These are phyloP conservation scores for Melangyna quadrimaculata DNA, from an alignment of 2,888 invertebrate genomes.

Conservation along the genomic window DNA sequence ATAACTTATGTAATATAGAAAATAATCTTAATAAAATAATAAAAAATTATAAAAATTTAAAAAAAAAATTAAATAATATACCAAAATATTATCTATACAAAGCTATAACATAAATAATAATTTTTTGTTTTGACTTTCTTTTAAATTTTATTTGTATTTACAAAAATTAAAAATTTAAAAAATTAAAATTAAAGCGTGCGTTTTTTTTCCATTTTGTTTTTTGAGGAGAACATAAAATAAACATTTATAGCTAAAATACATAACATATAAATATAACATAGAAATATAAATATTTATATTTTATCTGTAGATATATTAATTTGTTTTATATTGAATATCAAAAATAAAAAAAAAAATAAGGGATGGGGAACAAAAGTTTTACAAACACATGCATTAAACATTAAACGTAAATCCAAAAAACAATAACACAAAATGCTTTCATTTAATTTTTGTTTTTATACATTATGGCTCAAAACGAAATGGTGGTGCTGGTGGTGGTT, in stretches of 20 bases:
- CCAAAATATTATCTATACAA: slow-evolving; percentile 40
- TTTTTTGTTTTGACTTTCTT: not conserved
- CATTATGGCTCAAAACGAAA: slow-evolving; percentile 38
- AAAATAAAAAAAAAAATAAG: slow-evolving; percentile 26
- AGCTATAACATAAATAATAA: slow-evolving; percentile 33
- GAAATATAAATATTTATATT: slow-evolving; percentile 67
- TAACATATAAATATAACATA: slow-evolving; percentile 64
- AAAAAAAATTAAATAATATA: slow-evolving; percentile 7
- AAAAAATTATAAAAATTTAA: slow-evolving; percentile 15
- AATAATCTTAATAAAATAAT: slow-evolving; percentile 19
- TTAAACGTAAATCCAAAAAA: slow-evolving; percentile 67
- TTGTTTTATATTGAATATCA: slow-evolving; percentile 56
- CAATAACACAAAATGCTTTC: slow-evolving; percentile 68
- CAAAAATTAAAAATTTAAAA: slow-evolving; percentile 13
- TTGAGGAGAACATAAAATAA: slow-evolving; percentile 69
- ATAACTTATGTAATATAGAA: slow-evolving; percentile 11
- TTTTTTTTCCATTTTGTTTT: slow-evolving; percentile 17
- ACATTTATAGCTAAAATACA: slow-evolving; percentile 67
- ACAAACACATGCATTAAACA: slow-evolving; percentile 62
- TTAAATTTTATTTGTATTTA: slow-evolving; percentile 12
- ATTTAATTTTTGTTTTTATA: slow-evolving; percentile 30
- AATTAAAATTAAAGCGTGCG: slow-evolving; percentile 39
- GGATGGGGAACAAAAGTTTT: slow-evolving; percentile 51
- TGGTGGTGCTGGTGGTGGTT: not conserved
- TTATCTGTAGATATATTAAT: slow-evolving; percentile 44